Conservation (phyloP, 2,888 invertebrate genomes). For the Ophioninae sp. region DNA sequence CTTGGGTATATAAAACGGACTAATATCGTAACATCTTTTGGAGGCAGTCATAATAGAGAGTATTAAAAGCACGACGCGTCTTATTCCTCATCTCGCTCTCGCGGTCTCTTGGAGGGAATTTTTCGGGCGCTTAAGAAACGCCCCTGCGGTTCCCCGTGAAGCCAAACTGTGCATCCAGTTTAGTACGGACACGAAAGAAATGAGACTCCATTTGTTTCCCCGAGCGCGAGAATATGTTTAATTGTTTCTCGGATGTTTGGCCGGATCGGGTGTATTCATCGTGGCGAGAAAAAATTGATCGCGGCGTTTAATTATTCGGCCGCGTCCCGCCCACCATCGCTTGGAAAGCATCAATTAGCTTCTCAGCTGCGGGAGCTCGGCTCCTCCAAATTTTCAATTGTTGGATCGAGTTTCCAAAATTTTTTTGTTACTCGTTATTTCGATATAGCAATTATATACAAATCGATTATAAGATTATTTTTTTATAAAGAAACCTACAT, state of each 20-base stretch:
- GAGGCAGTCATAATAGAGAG: conserved; percentile 37
- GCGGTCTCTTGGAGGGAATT: conserved; percentile 31
- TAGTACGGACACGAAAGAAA: conserved; percentile 42
- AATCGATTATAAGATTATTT: too few species aligned
- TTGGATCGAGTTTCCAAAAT: too few species aligned
- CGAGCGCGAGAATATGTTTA: conserved; percentile 58
- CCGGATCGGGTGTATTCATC: conserved; percentile 13
- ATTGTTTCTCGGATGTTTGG: conserved; percentile 49
- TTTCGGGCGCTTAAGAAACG: conserved; percentile 40
- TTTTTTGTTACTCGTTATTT: too few species aligned
- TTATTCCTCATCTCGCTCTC: conserved; percentile 55
- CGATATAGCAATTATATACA: too few species aligned
- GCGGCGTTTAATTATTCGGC: conserved; percentile 25
- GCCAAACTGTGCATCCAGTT: conserved; percentile 1
- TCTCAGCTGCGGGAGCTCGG: neutral
- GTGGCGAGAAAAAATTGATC: conserved; percentile 37
- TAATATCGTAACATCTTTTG: conserved; percentile 44
- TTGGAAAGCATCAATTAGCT: conserved; percentile 12
- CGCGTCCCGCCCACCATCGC: neutral
- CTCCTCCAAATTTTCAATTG: too few species aligned
- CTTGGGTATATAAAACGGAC: conserved; percentile 13
- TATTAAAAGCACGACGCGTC: conserved; percentile 55
- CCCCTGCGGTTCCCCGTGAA: conserved; percentile 41
- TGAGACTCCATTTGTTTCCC: conserved; percentile 56
- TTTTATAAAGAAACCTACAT: too few species aligned